Conservation (phyloP, 1,140 invertebrate genomes). For the Nasonia vitripennis region DNA sequence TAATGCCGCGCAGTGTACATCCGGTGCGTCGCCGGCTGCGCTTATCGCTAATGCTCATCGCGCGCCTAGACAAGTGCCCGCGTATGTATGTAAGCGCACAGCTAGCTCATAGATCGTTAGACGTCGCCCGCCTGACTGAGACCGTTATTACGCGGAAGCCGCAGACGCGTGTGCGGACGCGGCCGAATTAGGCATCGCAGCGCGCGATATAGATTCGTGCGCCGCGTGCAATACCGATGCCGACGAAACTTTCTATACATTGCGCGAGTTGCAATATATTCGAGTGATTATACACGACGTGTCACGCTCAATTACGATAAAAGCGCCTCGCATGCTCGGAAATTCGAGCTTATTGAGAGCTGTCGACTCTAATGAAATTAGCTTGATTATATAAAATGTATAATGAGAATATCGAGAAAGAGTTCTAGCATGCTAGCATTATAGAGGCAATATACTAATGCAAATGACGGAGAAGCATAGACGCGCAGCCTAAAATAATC, state of each 20-base stretch:
- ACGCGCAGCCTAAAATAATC: conserved; percentile 11
- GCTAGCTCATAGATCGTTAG: neutral
- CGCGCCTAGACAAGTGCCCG: neutral
- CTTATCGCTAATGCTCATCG: conserved; percentile 5
- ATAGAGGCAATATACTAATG: neutral
- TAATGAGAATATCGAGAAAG: neutral
- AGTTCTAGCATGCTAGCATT: neutral
- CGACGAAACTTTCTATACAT: neutral
- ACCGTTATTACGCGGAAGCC: neutral
- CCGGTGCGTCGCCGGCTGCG: neutral
- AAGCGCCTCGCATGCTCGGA: too few species aligned
- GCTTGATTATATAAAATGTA: neutral
- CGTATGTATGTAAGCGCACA: neutral
- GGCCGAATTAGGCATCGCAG: neutral
- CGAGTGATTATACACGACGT: too few species aligned
- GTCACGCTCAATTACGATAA: too few species aligned
- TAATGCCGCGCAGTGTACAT: conserved; percentile 5
- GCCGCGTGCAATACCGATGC: neutral
- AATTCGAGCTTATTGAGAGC: too few species aligned
- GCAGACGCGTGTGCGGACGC: neutral
- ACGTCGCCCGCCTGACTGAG: neutral
- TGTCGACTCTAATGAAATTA: neutral
- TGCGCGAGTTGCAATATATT: too few species aligned
- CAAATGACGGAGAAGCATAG: neutral
- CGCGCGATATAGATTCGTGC: neutral